Evolutionary conservation across 2,113 vertebrate genomes (phyloP), one percentile per base, ranked within the genome.

Genomic region (Erythrocercus mccallii): DNA sequence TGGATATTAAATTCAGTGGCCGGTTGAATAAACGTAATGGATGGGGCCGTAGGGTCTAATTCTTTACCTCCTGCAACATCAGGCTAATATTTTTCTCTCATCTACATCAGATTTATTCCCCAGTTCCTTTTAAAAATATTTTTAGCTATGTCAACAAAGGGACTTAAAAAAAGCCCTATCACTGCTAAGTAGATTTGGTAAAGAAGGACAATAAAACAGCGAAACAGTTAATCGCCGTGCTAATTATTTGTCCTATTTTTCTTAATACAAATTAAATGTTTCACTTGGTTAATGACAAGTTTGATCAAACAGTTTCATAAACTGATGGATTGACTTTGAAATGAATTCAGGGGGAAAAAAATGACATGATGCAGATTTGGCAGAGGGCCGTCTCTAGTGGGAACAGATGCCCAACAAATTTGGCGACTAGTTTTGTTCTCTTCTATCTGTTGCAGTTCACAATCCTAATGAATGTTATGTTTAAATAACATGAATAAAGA

Each of bases 401-500:
- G 98, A 98, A 98, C 98, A 98, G 98, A 98, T 98, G 98, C 98
- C 98, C 98, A 97, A 97, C 98, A 97, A 98, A 98, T 98, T 98
- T 98, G 98, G 98, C 98, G 97, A 98, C 96, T 98, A 98, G 98
- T 98, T 98, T 98, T 98, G 98, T 98, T 98, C 98, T 98, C 98
- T 97, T 97, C 98, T 98, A 97, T 98, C 98, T 98, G 98, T 98
- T 98, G 98, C 98, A 96, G 97, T 98, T 98, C 98, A 97, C 98
- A 98, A 98, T 98, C 98, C 98, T 98, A 98, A 98, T 98, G 98
- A 98, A 98, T 98, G 98, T 98, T 98, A 98, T 98, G 98, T 98
- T 98, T 98, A 98, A 98, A 98, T 98, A 98, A 98, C 98, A 98
- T 98, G 98, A 98, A 98, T 98, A 98, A 98, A 98, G 98, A 98